Conservation (phyloP, 2,888 invertebrate species). For the Thymelicus acteon region DNA sequence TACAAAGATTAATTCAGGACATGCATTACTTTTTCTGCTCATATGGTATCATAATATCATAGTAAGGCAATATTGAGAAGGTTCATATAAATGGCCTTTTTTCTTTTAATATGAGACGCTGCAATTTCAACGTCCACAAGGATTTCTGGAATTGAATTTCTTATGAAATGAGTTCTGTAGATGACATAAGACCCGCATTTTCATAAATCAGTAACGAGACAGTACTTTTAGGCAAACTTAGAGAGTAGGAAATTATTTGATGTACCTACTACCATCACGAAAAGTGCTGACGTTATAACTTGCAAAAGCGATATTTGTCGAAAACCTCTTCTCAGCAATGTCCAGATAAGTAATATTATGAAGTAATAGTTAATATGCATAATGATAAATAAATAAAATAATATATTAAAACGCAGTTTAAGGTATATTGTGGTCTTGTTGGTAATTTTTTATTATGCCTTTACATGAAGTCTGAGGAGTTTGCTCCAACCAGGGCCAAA, state of each 20-base stretch:
- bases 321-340: no score
- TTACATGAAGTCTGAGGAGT: no score
- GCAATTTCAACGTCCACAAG: slow-evolving; percentile 8
- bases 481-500: no score
- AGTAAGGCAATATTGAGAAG: slow-evolving; percentile 14
- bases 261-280: not conserved
- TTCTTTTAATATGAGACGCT: slow-evolving; percentile 19
- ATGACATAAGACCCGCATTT: slow-evolving; percentile 12
- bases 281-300: not conserved
- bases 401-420: no score
- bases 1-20: not conserved
- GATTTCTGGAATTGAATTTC: slow-evolving; percentile 26
- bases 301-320: not conserved
- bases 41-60: not conserved
- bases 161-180: slow-evolving; percentile 17
- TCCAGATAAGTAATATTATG: no score
- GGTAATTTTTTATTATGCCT: no score
- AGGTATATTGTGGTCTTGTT: no score
- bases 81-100: slow-evolving; percentile 12
- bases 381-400: no score
- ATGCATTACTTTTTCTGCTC: not conserved
- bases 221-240: not conserved
- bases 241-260: not conserved
- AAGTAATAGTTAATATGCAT: no score
- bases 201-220: slow-evolving; percentile 1